phyloP scores from a whole-genome alignment of 2,797 vertebrate species.

The Heliangelus exortis region DNA sequence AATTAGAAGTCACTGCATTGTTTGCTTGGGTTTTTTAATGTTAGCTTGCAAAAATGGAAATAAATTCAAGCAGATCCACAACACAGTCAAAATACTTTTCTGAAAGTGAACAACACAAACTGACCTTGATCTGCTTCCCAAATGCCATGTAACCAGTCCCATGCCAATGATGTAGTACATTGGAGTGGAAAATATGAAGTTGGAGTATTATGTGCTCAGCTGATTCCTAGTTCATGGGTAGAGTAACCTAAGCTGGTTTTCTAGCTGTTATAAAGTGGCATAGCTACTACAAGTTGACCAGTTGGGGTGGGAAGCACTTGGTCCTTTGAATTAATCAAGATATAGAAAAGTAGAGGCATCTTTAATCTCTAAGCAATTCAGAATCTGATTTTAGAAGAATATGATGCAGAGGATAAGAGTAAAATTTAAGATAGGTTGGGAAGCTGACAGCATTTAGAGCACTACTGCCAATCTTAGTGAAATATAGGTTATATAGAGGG shows the following conservation, averaged over 20 bases:
- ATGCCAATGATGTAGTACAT: neutral
- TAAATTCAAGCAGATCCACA: neutral
- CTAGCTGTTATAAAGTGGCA: neutral
- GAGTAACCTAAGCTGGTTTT: neutral
- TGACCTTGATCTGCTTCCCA: neutral
- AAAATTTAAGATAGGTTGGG: constrained; percentile 25
- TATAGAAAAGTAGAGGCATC: neutral
- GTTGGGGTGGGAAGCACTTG: neutral
- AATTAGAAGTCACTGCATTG: neutral
- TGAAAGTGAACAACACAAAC: neutral
- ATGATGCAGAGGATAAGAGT: constrained; percentile 40
- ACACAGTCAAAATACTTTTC: neutral
- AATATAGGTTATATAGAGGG: constrained; percentile 35
- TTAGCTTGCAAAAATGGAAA: neutral
- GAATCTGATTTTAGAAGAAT: constrained; percentile 43
- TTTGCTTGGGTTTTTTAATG: too few species aligned
- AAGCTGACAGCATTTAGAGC: constrained; percentile 43
- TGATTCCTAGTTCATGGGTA: neutral
- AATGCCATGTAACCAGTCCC: neutral
- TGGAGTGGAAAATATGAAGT: neutral
- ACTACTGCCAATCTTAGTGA: constrained; percentile 37
- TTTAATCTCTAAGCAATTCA: constrained; percentile 36
- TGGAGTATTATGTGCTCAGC: neutral
- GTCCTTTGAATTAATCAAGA: neutral
- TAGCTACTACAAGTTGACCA: constrained; percentile 3